Base-by-base conservation (phyloP, 1,140 invertebrate genomes). In the Sminthurinus signatus region DNA sequence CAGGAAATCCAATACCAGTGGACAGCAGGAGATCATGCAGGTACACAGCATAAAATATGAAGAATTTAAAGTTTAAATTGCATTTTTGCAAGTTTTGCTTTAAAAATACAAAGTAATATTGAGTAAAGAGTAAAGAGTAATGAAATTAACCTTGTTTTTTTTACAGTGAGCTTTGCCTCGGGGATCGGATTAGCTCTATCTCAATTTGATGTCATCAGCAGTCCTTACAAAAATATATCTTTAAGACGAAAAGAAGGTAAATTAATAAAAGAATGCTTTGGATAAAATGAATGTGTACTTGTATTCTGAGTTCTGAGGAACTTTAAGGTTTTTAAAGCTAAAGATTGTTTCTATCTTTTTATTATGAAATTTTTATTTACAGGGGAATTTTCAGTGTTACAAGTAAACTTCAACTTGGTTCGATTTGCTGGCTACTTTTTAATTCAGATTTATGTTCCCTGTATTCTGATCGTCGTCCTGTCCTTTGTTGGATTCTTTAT, bases 401-500 rank as follows among this genome's bases (percentile, higher is more conserved):
- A 77, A 70, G 79, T 81, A 0, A 77, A 78, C 54, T 96, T 97
- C 76, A 92, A 93, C 76, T 81, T 96, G 5, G 87, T 89, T 72
- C 81, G 93, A 5, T 86, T 93, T 74, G 90, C 91, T 1, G 93
- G 93, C 46, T 96, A 94, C 75, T 96, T 95, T 77, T 80, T 96
- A 5, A 68, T 68, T 28, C 66, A 68, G 48, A 62, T 68, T 4
- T 67, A 96, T 76, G 84, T 96, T 27, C 94, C 95, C 0, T 96
- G 93, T 74, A 91, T 93, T 54, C 81, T 97, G 52, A 93, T 96
- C 64, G 93, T 96, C 1, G 88, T 95, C 1, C 79, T 97, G 0
- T 96, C 91, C 0, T 98, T 93, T 92, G 93, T 97, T 0, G 93
- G 91, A 0, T 97, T 97, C 76, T 97, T 93, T 91, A 57, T 70